These are phyloP conservation scores for Synergus gifuensis DNA, from an alignment of 2,888 invertebrate species.

Conservation along the genomic window DNA sequence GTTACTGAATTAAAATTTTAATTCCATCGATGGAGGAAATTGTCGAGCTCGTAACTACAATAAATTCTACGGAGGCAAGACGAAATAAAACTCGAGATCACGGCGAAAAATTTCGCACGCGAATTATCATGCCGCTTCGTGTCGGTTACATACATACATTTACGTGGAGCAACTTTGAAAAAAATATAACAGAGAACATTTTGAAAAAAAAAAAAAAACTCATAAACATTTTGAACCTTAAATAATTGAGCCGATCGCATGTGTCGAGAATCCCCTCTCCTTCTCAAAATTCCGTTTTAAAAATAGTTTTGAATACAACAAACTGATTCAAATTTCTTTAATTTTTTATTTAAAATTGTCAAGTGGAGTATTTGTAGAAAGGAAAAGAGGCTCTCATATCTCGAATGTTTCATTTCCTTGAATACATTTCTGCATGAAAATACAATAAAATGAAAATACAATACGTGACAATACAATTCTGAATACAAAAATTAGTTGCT, in stretches of 20 bases:
- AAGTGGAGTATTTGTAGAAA: background rate
- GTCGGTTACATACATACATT: conserved; percentile 45
- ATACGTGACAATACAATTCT: conserved; percentile 1
- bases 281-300: conserved; percentile 47
- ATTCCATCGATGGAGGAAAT: conserved; percentile 18
- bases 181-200: conserved; percentile 33
- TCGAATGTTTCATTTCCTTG: conserved; percentile 40
- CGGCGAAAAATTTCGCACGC: conserved; percentile 54
- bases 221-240: conserved; percentile 58
- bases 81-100: conserved; percentile 61
- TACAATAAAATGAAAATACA: conserved; percentile 3
- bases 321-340: background rate
- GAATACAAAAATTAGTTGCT: background rate
- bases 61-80: conserved; percentile 73
- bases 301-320: background rate
- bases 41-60: conserved; percentile 57
- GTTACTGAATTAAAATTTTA: conserved; percentile 16
- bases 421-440: conserved; percentile 23
- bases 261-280: conserved; percentile 61
- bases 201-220: conserved; percentile 46
- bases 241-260: conserved; percentile 72
- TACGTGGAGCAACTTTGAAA: conserved; percentile 51
- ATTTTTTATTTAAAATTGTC: background rate
- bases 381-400: conserved; percentile 5
- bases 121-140: conserved; percentile 52